A percentile compares a stretch with the other conserved stretches of the same genome.
Evolutionary conservation across 2,113 vertebrate genomes (phyloP).

Genomic region (Ammodytes dubius): DNA sequence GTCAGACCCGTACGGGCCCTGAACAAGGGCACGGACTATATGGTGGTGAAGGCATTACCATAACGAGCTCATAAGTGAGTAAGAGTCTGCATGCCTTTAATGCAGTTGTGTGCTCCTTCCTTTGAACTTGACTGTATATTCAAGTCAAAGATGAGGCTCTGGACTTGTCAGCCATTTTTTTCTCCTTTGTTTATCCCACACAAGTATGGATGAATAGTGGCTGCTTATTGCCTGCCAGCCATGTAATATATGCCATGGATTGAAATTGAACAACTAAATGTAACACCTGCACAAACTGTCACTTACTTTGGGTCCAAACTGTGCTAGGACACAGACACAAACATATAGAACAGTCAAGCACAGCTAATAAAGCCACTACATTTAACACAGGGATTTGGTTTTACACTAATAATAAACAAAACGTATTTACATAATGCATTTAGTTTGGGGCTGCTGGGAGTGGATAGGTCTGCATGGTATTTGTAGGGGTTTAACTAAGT

Average conservation of each 20-base stretch:
- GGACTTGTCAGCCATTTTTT: conserved; percentile 45
- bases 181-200: conserved; percentile 14
- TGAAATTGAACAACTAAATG: conserved; percentile 36
- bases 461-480: conserved; percentile 15
- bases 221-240: not conserved
- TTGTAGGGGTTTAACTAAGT: conserved; percentile 63
- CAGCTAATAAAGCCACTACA: not conserved
- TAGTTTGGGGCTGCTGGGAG: conserved; percentile 1
- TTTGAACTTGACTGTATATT: conserved; percentile 32
- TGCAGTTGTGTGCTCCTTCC: conserved; percentile 13
- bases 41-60: conserved; percentile 42
- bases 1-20: conserved; percentile 39
- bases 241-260: conserved; percentile 10
- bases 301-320: conserved; percentile 19
- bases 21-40: conserved; percentile 45
- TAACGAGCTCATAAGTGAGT: conserved; percentile 50
- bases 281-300: conserved; percentile 24
- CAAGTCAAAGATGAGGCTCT: conserved; percentile 44
- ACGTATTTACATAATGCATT: not conserved
- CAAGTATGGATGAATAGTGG: not conserved
- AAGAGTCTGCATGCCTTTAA: conserved; percentile 19
- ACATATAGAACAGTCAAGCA: not conserved
- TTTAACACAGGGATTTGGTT: not conserved
- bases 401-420: conserved; percentile 1
- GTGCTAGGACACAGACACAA: not conserved